Conservation (phyloP, 2,113 vertebrate species). For the Nannospalax galili region DNA sequence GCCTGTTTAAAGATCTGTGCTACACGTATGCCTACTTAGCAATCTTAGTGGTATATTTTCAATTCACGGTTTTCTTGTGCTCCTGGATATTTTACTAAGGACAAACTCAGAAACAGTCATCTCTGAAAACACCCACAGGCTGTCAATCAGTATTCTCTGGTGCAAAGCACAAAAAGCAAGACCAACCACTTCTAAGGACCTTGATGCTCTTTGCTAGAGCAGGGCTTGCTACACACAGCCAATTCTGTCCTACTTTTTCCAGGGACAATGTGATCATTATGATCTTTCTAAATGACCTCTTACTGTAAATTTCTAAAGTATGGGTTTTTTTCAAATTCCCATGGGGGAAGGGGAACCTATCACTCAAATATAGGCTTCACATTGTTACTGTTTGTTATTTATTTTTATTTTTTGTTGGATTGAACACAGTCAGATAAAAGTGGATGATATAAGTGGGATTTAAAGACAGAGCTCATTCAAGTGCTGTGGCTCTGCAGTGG, state of each 20-base stretch:
- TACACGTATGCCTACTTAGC: background rate
- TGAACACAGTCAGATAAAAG: constrained; percentile 26
- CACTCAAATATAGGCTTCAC: constrained; percentile 33
- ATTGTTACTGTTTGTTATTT: constrained; percentile 19
- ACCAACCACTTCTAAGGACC: background rate
- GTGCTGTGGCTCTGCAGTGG: background rate
- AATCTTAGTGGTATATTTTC: background rate
- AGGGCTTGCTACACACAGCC: background rate
- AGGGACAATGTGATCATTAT: constrained; percentile 51
- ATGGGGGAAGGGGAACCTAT: background rate
- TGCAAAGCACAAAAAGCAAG: constrained; percentile 47
- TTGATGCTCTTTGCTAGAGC: constrained; percentile 12
- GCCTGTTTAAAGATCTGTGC: background rate
- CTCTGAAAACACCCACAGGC: background rate
- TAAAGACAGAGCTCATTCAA: constrained; percentile 46
- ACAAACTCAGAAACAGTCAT: background rate
- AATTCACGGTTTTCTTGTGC: background rate
- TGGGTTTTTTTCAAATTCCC: constrained; percentile 53
- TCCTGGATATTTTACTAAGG: constrained; percentile 17
- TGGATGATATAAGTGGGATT: background rate
- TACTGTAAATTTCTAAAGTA: constrained; percentile 48
- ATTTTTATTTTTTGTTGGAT: background rate
- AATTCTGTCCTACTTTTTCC: constrained; percentile 49
- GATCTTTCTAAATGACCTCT: constrained; percentile 46
- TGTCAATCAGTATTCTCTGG: background rate